Evolutionary conservation across 2,797 vertebrate species (phyloP).

Genomic region (Varecia variegata): DNA sequence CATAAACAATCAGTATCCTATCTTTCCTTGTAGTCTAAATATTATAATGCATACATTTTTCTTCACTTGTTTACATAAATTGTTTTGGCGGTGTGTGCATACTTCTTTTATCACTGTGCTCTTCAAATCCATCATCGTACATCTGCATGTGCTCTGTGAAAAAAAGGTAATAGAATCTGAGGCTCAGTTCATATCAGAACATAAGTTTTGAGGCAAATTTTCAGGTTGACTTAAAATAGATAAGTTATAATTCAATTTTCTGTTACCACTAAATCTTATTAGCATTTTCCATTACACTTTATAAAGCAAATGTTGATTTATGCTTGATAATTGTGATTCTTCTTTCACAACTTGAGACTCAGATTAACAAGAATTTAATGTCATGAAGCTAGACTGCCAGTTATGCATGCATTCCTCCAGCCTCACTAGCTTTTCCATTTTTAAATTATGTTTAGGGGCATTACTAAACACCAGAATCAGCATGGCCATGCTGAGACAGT

Average conservation of each 20-base stretch:
- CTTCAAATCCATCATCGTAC: neutral
- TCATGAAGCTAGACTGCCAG: constrained; percentile 44
- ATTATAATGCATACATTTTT: neutral
- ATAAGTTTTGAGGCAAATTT: constrained; percentile 48
- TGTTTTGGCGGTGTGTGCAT: neutral
- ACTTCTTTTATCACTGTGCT: neutral
- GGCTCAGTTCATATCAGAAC: neutral
- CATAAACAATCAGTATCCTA: neutral
- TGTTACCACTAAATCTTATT: constrained; percentile 77
- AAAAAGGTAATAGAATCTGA: neutral
- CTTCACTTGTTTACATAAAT: neutral
- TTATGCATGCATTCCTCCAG: neutral
- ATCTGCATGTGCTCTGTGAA: neutral
- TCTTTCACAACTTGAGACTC: constrained; percentile 20
- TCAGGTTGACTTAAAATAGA: constrained; percentile 72
- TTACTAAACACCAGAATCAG: neutral
- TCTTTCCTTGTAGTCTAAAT: constrained; percentile 16
- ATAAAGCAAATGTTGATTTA: constrained; percentile 77
- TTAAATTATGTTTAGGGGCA: neutral
- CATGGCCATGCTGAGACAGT: neutral
- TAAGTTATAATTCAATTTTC: constrained; percentile 78
- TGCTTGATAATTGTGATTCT: constrained; percentile 68
- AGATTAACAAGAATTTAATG: constrained; percentile 65
- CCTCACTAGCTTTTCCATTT: neutral
- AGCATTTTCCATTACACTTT: constrained; percentile 79